Percentiles rank a stretch among this genome's conserved stretches.
Evolutionary conservation across 2,797 vertebrate genomes (phyloP).

Genomic region (Taeniopygia guttata): DNA sequence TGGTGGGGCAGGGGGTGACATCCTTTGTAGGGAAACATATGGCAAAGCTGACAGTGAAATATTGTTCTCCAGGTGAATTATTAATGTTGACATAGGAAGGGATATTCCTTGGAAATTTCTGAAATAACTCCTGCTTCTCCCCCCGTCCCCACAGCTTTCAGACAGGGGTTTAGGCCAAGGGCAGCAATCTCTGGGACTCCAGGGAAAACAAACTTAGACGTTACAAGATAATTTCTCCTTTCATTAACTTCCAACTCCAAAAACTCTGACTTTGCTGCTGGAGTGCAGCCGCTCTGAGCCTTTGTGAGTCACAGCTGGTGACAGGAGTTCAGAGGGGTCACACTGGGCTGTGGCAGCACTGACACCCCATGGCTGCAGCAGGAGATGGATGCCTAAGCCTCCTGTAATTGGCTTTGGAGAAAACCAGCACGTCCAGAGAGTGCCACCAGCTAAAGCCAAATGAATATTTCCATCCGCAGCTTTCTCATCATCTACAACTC

Average conservation of each 20-base stretch:
- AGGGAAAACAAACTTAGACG: background rate
- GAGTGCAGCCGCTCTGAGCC: background rate
- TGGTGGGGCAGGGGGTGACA: background rate
- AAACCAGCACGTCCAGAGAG: background rate
- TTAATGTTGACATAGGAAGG: background rate
- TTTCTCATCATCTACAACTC: background rate
- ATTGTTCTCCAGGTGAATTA: background rate
- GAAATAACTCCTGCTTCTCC: background rate
- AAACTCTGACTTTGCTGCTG: background rate
- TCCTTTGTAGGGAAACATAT: background rate
- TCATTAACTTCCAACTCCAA: background rate
- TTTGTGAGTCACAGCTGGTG: background rate
- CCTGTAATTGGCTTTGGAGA: background rate
- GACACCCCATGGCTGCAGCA: rapidly evolving
- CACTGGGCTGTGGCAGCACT: background rate
- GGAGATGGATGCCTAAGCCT: background rate
- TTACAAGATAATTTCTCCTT: background rate
- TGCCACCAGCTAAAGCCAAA: background rate
- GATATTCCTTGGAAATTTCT: background rate
- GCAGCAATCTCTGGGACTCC: background rate
- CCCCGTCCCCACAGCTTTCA: background rate
- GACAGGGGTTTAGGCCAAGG: background rate
- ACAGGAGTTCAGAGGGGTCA: background rate
- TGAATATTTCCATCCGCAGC: background rate
- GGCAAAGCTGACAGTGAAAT: background rate